phyloP scores from a whole-genome alignment of 2,113 vertebrate species.

The Cepphus grylle region DNA sequence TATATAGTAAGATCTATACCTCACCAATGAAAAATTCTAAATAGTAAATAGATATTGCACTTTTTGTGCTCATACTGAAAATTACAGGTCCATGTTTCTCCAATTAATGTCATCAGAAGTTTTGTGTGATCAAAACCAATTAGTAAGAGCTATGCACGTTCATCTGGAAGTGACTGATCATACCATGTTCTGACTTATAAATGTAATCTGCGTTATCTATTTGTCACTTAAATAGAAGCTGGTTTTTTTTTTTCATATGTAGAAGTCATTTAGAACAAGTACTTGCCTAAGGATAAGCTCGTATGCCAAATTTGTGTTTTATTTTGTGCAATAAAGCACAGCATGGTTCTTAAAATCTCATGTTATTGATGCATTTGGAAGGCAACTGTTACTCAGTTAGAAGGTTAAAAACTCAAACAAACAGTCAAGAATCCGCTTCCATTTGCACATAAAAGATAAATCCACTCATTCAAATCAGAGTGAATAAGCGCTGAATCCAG shows the following conservation, averaged over 20 bases:
- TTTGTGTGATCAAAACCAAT: background rate
- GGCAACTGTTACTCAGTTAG: background rate
- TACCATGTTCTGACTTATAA: background rate
- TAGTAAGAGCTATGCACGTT: background rate
- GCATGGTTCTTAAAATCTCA: background rate
- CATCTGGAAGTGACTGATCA: background rate
- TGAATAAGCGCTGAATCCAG: background rate
- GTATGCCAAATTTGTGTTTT: rapidly evolving
- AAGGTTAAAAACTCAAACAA: background rate
- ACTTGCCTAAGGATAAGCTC: background rate
- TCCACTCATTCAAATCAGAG: background rate
- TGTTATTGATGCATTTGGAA: background rate
- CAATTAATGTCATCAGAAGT: background rate
- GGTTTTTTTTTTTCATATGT: rapidly evolving
- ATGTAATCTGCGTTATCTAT: background rate
- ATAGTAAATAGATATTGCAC: background rate
- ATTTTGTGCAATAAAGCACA: background rate
- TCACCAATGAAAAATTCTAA: background rate
- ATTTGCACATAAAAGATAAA: background rate
- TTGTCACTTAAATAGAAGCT: background rate
- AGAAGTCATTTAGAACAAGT: background rate
- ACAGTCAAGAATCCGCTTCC: background rate
- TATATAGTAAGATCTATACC: background rate
- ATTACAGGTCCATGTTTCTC: background rate
- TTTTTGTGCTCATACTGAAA: background rate